Conservation (phyloP, 2,888 invertebrate species). For the Drosophila subsilvestris region DNA sequence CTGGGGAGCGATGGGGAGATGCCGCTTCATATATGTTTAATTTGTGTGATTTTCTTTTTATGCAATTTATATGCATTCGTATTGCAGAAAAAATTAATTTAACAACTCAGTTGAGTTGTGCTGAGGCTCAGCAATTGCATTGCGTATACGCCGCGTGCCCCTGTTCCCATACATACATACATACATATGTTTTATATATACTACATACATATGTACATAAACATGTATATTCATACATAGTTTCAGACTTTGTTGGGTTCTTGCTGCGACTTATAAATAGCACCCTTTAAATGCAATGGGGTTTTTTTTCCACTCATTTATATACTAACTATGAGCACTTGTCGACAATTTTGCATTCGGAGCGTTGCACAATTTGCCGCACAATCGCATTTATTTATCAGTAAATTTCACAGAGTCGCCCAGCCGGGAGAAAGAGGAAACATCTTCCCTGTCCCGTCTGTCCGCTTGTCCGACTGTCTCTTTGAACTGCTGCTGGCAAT, state of each 20-base stretch:
- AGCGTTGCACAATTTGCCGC: conserved; percentile 77
- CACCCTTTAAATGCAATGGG: conserved; percentile 22
- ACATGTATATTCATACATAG: conserved; percentile 1
- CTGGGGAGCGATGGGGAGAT: conserved; percentile 29
- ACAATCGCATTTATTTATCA: conserved; percentile 79
- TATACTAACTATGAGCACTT: conserved; percentile 53
- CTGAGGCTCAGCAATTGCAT: conserved; percentile 68
- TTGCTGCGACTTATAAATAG: conserved; percentile 50
- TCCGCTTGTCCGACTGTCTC: conserved; percentile 19
- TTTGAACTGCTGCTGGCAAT: conserved; percentile 65
- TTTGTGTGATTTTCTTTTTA: conserved; percentile 27
- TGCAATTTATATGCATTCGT: conserved; percentile 67
- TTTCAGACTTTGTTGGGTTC: conserved; percentile 21
- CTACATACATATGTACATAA: neutral
- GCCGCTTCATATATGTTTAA: conserved; percentile 31
- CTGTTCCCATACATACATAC: conserved; percentile 12
- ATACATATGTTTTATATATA: conserved; percentile 5
- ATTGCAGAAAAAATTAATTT: conserved; percentile 81
- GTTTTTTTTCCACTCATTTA: conserved; percentile 1
- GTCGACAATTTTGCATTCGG: conserved; percentile 73
- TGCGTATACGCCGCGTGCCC: conserved; percentile 66
- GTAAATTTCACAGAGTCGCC: conserved; percentile 58
- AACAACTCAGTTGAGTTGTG: conserved; percentile 82
- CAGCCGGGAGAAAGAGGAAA: conserved; percentile 49
- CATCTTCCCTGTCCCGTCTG: conserved; percentile 18